phyloP scores from a whole-genome alignment of 2,113 vertebrate genomes.

The Odocoileus virginianus region DNA sequence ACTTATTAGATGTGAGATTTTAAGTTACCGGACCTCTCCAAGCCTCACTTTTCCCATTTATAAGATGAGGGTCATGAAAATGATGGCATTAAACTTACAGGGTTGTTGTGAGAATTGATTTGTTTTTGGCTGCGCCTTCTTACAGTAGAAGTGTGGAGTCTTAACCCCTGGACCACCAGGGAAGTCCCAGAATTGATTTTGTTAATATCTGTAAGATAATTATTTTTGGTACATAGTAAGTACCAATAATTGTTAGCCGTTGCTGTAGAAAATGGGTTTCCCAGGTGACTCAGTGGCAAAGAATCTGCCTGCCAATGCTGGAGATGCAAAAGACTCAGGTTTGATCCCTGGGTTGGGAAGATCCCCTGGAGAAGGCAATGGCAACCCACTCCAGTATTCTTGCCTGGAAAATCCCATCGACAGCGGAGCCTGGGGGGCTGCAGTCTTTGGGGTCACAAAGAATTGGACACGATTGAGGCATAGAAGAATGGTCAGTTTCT shows the following conservation, averaged over 20 bases:
- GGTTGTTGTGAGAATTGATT: not conserved
- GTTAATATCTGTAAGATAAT: not conserved
- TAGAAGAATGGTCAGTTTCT: not conserved
- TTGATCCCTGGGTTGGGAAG: not conserved
- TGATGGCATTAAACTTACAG: not conserved
- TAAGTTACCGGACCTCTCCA: not conserved
- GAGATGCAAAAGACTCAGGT: not conserved
- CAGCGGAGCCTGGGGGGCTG: not conserved
- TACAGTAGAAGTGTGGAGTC: not conserved
- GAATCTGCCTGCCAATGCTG: not conserved
- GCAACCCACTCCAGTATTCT: not conserved
- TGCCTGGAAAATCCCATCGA: not conserved
- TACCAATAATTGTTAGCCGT: not conserved
- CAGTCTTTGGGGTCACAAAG: not conserved
- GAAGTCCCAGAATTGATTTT: not conserved
- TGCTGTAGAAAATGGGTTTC: not conserved
- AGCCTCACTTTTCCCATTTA: not conserved
- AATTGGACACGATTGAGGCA: not conserved
- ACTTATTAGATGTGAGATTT: not conserved
- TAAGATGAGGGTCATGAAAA: not conserved
- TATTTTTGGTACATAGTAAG: not conserved
- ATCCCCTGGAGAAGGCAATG: not conserved
- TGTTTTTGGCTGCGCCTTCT: not conserved
- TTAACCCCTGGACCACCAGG: not conserved
- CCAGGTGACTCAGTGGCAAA: not conserved